phyloP scores from a whole-genome alignment of 2,797 vertebrate genomes.

The Glyptemys insculpta region DNA sequence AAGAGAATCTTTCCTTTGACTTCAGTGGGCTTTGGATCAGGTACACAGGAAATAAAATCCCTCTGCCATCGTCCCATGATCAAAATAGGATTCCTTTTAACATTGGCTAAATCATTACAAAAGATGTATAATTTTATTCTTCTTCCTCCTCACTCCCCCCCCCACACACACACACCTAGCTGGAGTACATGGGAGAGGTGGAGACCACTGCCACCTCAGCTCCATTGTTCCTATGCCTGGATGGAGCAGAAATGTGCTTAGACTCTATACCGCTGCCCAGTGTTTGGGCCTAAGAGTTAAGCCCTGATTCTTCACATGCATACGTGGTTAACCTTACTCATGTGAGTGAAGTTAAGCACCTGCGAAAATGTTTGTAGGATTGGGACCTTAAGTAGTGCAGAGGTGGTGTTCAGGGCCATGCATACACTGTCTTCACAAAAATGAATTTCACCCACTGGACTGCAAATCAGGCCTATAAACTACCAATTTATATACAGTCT shows the following conservation, averaged over 20 bases:
- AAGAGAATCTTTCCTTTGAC: background rate
- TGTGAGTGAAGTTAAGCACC: background rate
- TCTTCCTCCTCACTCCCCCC: background rate
- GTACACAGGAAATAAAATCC: background rate
- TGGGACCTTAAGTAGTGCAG: background rate
- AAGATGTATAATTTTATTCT: background rate
- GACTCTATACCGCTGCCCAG: accelerated
- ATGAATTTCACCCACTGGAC: accelerated
- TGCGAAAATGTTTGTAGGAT: background rate
- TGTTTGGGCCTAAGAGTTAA: background rate
- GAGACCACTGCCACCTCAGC: background rate
- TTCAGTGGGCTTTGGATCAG: background rate
- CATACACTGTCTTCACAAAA: background rate
- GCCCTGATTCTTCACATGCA: background rate
- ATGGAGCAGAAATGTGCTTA: background rate
- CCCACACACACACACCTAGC: accelerated
- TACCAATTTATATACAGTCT: background rate
- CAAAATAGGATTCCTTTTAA: background rate
- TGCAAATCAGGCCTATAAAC: background rate
- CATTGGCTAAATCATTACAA: background rate
- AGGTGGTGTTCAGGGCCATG: background rate
- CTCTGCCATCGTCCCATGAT: background rate
- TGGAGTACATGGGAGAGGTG: too few species aligned
- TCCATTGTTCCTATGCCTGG: background rate
- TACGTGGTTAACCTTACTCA: accelerated